A percentile compares a stretch with the other conserved stretches of the same genome.
Evolutionary conservation across 1,140 invertebrate species (phyloP).

Genomic region (Drosophila arawakana): DNA sequence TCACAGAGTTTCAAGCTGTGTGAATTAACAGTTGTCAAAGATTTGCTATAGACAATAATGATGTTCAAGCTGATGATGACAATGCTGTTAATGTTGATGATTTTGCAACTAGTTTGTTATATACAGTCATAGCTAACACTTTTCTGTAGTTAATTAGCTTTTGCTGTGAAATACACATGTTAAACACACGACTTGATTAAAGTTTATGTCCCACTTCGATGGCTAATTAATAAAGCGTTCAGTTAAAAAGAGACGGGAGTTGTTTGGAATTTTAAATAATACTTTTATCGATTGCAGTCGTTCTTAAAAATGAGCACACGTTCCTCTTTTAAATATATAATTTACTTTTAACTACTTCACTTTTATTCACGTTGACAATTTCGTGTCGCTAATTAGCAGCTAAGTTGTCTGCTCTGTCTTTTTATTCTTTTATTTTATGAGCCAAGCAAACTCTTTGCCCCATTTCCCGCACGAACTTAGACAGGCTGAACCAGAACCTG

Average conservation of each 20-base stretch:
- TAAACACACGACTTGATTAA: background rate
- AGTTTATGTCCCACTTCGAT: background rate
- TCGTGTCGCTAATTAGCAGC: conserved; percentile 59
- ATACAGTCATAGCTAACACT: background rate
- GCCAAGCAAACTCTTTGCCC: background rate
- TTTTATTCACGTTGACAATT: conserved; percentile 50
- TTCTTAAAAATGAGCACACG: conserved; percentile 21
- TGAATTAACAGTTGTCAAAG: conserved; percentile 20
- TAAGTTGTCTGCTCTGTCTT: conserved; percentile 42
- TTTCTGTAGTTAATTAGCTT: conserved; percentile 16
- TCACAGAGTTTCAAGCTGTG: conserved; percentile 23
- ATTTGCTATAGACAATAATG: conserved; percentile 2
- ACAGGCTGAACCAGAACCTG: conserved; percentile 5
- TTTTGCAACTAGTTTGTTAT: conserved; percentile 17
- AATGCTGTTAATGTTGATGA: conserved; percentile 13
- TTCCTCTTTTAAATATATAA: conserved; percentile 22
- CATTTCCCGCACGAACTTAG: background rate
- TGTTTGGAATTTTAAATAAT: background rate
- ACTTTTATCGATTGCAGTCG: background rate
- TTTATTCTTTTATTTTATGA: conserved; percentile 42
- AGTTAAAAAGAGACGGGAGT: background rate
- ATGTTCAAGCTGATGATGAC: background rate
- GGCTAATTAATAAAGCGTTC: background rate
- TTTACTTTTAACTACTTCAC: conserved; percentile 6
- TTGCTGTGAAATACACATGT: background rate